Percentiles rank a stretch among this genome's conserved stretches.
These are phyloP conservation scores for Lacerta agilis DNA, from an alignment of 2,797 vertebrate species.

Conservation along the genomic window DNA sequence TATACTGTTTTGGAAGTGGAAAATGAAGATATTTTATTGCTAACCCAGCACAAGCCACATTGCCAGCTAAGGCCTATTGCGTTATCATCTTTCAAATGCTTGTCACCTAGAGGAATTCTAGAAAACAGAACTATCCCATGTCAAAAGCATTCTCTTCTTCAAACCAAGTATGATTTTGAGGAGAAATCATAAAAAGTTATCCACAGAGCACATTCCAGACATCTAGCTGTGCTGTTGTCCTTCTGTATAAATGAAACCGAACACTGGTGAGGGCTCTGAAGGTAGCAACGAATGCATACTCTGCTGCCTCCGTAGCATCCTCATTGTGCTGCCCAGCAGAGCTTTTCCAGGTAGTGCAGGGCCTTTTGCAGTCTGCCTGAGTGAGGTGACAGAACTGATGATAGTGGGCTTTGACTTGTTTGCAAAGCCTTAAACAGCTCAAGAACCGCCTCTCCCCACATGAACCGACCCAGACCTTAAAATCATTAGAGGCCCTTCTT, in stretches of 20 bases:
- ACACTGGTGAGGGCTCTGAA: not conserved
- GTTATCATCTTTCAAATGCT: constrained; percentile 31
- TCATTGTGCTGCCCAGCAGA: too few relatives aligned
- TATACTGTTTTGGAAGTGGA: constrained; percentile 58
- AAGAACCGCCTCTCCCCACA: too few relatives aligned
- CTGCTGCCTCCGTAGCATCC: too few relatives aligned
- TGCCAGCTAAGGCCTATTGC: constrained; percentile 26
- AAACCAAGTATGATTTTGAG: constrained; percentile 26
- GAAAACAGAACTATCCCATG: constrained; percentile 37
- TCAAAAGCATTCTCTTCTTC: constrained; percentile 43
- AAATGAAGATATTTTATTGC: constrained; percentile 37
- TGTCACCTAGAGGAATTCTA: constrained; percentile 26
- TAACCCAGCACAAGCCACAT: not conserved
- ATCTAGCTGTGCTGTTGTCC: not conserved
- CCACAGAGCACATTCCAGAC: not conserved
- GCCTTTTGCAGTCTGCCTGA: too few relatives aligned
- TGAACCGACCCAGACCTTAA: too few relatives aligned
- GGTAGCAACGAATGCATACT: too few relatives aligned
- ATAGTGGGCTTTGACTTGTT: too few relatives aligned
- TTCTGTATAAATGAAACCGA: not conserved
- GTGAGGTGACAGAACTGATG: too few relatives aligned
- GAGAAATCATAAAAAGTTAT: not conserved
- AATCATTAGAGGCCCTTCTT: too few relatives aligned
- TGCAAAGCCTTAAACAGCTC: too few relatives aligned
- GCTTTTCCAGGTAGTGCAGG: too few relatives aligned